Evolutionary conservation across 2,113 vertebrate genomes (phyloP), one percentile per base, ranked within the genome.

Genomic region (Illadopsis cleaveri): DNA sequence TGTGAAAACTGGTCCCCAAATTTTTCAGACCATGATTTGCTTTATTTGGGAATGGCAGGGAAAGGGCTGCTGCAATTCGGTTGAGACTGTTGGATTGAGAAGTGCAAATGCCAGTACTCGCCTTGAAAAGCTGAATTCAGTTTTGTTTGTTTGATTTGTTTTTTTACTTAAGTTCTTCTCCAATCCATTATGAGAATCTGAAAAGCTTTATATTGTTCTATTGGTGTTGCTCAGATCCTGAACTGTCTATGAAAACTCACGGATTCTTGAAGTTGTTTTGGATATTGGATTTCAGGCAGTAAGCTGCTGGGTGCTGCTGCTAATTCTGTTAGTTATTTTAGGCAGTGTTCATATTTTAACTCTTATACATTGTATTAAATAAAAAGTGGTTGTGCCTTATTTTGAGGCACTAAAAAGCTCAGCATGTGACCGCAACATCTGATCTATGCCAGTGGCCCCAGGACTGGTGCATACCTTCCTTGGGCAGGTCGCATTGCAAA

Each of bases 41-140:
- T 58, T 45, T 48, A 2, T 54, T 86, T 37, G 47, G 60, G 71
- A n/a, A 38, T 4, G 60, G 54, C 60, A 66, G 85, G 38, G 60
- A n/a, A 33, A 20, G 38, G 35, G 38, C 73, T 85, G 70, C 48
- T 30, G 12, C 8, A 3, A 2, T 24, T 79, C 0, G 0, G 30
- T 4, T 28, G 10, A 27, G 44, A 37, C 60, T 71, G 8, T 45
- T 50, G 23, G 20, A 14, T 6, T 30, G 47, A 18, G 35, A 58
- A 6, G 10, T 22, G 42, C 37, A 65, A 65, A 37, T 30, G 27
- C 69, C 42, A 45, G 15, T 25, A 38, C 7, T 37, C 21, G 11
- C 40, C 22, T 64, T 70, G 54, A 37, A 72, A 79, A 57, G 14
- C 33, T 47, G 50, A 62, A 48, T 48, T 85, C 5, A 5, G 0